Conservation (phyloP, 2,797 vertebrate species). For the Mus spretus region DNA sequence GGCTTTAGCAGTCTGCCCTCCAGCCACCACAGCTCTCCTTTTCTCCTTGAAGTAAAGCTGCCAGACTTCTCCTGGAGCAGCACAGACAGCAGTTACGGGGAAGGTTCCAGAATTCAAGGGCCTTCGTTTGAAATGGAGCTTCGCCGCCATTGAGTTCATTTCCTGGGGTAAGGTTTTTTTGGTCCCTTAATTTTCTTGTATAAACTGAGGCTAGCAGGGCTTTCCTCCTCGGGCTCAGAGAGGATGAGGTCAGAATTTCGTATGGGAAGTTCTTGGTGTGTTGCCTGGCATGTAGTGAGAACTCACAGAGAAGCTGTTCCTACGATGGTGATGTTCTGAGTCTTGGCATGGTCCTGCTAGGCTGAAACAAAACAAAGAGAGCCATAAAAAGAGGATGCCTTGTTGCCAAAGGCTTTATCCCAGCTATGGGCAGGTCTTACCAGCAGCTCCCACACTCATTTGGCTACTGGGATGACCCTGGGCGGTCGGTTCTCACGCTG, state of each 20-base stretch:
- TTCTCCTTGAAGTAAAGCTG: neutral
- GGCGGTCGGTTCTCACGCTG: neutral
- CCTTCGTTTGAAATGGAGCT: neutral
- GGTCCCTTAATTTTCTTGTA: neutral
- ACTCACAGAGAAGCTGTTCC: neutral
- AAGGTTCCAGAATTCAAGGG: neutral
- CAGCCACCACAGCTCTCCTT: neutral
- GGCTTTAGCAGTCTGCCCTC: neutral
- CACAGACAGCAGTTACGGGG: neutral
- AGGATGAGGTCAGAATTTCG: neutral
- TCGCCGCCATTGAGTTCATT: neutral
- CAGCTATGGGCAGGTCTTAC: rapidly evolving
- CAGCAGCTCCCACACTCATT: neutral
- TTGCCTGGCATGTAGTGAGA: neutral
- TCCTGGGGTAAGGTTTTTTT: neutral
- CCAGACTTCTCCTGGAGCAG: neutral
- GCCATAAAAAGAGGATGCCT: neutral
- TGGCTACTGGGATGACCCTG: neutral
- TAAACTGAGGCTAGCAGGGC: neutral
- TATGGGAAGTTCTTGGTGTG: neutral
- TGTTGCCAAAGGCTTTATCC: neutral
- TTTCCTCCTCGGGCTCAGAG: neutral
- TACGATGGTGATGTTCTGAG: neutral
- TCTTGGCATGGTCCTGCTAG: no score
- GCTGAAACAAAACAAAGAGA: neutral